Percentiles rank a stretch among this genome's conserved stretches.
These are phyloP conservation scores for Channa maculata DNA, from an alignment of 2,113 vertebrate species.

Conservation along the genomic window DNA sequence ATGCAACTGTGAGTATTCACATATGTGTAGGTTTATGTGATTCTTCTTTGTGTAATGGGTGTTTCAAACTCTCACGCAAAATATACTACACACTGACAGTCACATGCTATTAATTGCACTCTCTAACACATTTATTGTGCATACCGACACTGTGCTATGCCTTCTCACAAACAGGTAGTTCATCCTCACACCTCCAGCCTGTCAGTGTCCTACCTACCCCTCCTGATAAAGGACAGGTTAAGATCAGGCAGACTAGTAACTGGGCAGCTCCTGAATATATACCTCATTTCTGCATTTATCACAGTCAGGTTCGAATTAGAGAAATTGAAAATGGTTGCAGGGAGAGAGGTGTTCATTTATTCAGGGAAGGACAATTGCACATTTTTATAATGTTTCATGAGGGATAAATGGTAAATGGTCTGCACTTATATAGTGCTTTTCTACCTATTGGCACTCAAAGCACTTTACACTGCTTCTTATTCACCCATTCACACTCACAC, in stretches of 20 bases:
- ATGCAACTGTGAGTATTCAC: slow-evolving; percentile 96
- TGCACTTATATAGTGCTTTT: too few relatives aligned
- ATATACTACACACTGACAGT: slow-evolving; percentile 20
- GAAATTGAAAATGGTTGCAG: background rate
- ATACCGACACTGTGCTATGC: slow-evolving; percentile 1
- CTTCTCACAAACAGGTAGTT: slow-evolving; percentile 60
- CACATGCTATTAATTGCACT: slow-evolving; percentile 72
- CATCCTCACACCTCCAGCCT: slow-evolving; percentile 73
- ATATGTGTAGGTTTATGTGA: slow-evolving; percentile 44
- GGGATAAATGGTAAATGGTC: too few relatives aligned
- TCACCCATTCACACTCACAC: too few relatives aligned
- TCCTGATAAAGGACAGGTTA: slow-evolving; percentile 21
- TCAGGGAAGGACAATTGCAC: background rate
- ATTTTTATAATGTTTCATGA: too few relatives aligned
- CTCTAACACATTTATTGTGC: slow-evolving; percentile 13
- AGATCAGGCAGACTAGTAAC: slow-evolving; percentile 25
- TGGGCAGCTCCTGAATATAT: slow-evolving; percentile 21
- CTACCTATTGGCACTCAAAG: too few relatives aligned
- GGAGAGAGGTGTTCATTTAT: slow-evolving; percentile 2
- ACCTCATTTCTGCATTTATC: slow-evolving; percentile 42
- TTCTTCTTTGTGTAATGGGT: slow-evolving; percentile 11
- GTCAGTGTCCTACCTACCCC: slow-evolving; percentile 64
- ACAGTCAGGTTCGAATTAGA: slow-evolving; percentile 21
- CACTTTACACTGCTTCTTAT: too few relatives aligned
- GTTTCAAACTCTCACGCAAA: slow-evolving; percentile 46